These are phyloP conservation scores for Drosophila nr. fundita DNA, from an alignment of 2,888 invertebrate genomes.

Conservation along the genomic window DNA sequence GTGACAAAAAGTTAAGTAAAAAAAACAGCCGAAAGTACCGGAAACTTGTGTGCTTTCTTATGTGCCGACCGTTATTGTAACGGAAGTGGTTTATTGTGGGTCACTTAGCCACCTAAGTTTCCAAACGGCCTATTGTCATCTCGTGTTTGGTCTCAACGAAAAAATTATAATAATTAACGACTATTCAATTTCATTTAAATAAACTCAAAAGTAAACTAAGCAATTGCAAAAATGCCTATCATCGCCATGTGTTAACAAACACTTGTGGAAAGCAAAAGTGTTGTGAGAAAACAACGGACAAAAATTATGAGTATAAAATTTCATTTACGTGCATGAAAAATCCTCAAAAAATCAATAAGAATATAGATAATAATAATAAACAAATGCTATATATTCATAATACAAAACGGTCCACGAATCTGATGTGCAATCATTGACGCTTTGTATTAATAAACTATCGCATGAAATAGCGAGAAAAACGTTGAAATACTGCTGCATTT, in stretches of 20 bases:
- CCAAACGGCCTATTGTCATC: neutral
- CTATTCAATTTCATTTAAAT: neutral
- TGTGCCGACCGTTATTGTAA: slow-evolving; percentile 46
- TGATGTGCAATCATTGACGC: neutral
- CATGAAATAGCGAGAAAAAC: neutral
- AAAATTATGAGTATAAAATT: neutral
- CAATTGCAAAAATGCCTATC: neutral
- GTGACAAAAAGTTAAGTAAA: slow-evolving; percentile 21
- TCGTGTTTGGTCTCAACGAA: neutral
- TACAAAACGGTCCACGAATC: neutral
- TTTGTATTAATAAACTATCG: neutral
- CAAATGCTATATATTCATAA: neutral
- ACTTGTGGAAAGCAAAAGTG: neutral
- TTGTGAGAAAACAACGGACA: neutral
- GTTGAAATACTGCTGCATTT: neutral
- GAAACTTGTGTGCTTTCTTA: slow-evolving; percentile 39
- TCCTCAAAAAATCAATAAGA: neutral
- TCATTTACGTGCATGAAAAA: neutral
- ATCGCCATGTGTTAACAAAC: neutral
- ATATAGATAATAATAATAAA: neutral
- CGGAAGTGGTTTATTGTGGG: slow-evolving; percentile 51
- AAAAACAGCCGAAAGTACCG: slow-evolving; percentile 41
- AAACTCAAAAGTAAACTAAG: neutral
- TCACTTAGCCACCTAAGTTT: slow-evolving; percentile 24
- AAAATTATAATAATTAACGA: neutral